These are phyloP conservation scores for Pogoniulus pusillus DNA, from an alignment of 2,797 vertebrate species.

Conservation along the genomic window DNA sequence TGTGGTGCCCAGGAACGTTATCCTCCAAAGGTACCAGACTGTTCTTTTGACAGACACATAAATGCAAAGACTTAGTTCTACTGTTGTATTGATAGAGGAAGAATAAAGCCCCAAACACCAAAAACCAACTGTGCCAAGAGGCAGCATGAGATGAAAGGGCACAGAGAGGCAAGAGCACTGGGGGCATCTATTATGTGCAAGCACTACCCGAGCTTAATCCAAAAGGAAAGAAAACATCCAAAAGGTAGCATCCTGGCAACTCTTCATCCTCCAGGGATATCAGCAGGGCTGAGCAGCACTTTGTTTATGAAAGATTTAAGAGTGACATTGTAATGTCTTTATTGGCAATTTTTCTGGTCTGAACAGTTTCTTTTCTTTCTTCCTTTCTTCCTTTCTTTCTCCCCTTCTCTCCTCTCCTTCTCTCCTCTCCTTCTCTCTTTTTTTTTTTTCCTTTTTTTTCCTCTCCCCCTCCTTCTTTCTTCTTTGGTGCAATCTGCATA, in stretches of 20 bases:
- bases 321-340: background rate
- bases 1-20: background rate
- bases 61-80: background rate
- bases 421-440: background rate
- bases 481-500: background rate
- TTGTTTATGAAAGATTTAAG: background rate
- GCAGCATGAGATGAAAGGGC: background rate
- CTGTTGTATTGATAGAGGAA: background rate
- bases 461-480: no score
- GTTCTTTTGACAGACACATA: background rate
- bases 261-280: background rate
- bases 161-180: rapidly evolving
- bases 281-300: background rate
- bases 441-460: no score
- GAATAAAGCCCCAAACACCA: background rate
- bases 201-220: background rate
- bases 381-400: background rate
- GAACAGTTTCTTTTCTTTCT: background rate
- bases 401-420: no score
- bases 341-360: background rate
- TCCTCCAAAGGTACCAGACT: background rate
- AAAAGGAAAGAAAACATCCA: background rate
- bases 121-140: background rate
- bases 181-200: background rate
- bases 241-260: background rate